Evolutionary conservation across 2,797 vertebrate genomes (phyloP).

Genomic region (Sebastes aleutianus): DNA sequence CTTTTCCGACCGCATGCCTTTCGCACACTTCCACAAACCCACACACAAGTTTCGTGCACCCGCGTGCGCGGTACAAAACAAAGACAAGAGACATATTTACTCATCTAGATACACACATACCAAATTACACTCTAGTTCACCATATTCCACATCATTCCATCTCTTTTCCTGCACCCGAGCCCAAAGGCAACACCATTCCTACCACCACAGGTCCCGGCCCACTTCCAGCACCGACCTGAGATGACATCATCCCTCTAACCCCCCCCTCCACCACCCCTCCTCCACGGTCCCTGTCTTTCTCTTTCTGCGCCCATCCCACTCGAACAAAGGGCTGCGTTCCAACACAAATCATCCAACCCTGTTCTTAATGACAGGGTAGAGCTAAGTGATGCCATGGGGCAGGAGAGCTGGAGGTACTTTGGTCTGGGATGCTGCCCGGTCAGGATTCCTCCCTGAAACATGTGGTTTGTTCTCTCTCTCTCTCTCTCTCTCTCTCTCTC

Average conservation of each 20-base stretch:
- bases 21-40: constrained; percentile 4
- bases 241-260: constrained; percentile 78
- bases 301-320: constrained; percentile 33
- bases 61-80: constrained; percentile 5
- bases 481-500: constrained; percentile 9
- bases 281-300: background rate
- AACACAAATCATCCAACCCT: constrained; percentile 71
- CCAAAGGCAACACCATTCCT: constrained; percentile 69
- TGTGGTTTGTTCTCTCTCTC: constrained; percentile 75
- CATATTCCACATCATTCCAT: constrained; percentile 39
- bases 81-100: constrained; percentile 28
- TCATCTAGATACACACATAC: constrained; percentile 40
- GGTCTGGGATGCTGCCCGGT: constrained; percentile 76
- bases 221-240: constrained; percentile 71
- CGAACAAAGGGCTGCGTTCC: constrained; percentile 66
- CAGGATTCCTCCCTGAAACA: constrained; percentile 78
- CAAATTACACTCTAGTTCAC: constrained; percentile 13
- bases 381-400: constrained; percentile 74
- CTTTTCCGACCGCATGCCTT: constrained; percentile 70
- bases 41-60: constrained; percentile 11
- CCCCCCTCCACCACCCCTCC: background rate
- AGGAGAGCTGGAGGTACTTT: constrained; percentile 75
- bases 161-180: constrained; percentile 46
- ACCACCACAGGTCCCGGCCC: constrained; percentile 56
- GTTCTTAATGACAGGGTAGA: constrained; percentile 77